Base-by-base conservation (phyloP, 2,888 invertebrate species). In the Pristionchus exspectatus region DNA sequence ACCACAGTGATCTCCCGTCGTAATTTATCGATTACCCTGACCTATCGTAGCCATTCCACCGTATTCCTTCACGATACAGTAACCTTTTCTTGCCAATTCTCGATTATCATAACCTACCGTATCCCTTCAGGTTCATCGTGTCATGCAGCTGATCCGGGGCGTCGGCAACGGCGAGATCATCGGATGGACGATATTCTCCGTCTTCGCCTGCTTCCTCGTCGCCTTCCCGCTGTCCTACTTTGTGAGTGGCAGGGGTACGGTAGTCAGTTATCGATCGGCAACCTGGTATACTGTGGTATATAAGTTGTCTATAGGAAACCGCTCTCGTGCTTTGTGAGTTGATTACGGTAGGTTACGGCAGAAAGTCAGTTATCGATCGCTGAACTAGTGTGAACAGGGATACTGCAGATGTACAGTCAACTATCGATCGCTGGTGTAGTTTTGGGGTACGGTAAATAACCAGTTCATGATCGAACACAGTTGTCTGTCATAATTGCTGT, bases 151-250 rank as follows among this genome's bases (percentile, higher is more conserved):
- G 44, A 77, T 77, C 44, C 21, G 18, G 21, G 81, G 81, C 24
- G 50, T 81, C n/a, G 81, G 81, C 14, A 81, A 81, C 24, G 12
- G 33, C n/a, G 81, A 81, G 81, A 81, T 81, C 2, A 24, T 81
- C 44, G 24, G 38, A 12, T 81, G 81, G 81, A 81, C 81, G 50
- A 18, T 50, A 14, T 30, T 50, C 81, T 50, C 50, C 81, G n/a
- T 81, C 1, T n/a, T 54, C 50, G 5, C 50, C 24, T 50, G 81
- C 81, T 27, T 27, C 50, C 18, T 81, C 81, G 21, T 81, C 50
- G 81, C 81, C n/a, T 54, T n/a, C 24, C 50, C 50, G 18, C 38
- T 81, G 1, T 50, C 81, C 3, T 27, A 50, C 50, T 81, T 72
- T 30, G 81, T 81, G n/a, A 81, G 81, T 50, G 59, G 24, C 2